phyloP scores from a whole-genome alignment of 1,140 invertebrate genomes.

The Tetramorium alpestre region DNA sequence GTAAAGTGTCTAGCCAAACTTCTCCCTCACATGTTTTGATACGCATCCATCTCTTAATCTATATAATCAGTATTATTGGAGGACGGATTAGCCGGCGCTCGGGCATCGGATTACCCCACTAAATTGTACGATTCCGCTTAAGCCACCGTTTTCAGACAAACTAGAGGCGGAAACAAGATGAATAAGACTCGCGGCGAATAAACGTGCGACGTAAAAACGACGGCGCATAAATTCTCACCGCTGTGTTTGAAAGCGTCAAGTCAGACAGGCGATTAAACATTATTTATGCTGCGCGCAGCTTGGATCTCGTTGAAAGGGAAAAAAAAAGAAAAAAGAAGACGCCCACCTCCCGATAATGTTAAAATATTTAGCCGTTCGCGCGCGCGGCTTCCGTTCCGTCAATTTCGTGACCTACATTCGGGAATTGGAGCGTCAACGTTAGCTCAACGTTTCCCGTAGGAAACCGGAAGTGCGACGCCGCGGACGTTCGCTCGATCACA shows the following conservation, averaged over 20 bases:
- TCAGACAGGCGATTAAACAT: slow-evolving; percentile 4
- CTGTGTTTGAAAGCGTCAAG: slow-evolving; percentile 18
- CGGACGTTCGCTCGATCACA: not conserved
- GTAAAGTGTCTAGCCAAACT: not conserved
- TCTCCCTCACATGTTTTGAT: not conserved
- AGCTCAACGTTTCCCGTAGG: not conserved
- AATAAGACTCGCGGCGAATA: not conserved
- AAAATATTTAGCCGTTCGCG: slow-evolving; percentile 30
- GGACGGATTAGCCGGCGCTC: slow-evolving; percentile 1
- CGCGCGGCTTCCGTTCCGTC: slow-evolving; percentile 12
- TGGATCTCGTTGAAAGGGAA: not conserved
- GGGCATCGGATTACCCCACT: slow-evolving; percentile 10
- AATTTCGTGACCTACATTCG: slow-evolving; percentile 35
- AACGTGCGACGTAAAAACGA: not conserved
- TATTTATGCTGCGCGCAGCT: not conserved
- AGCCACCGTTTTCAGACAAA: slow-evolving; percentile 23
- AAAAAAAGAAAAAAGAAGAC: not conserved
- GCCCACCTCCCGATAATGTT: not conserved
- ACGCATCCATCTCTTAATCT: not conserved
- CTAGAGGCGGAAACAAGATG: not conserved
- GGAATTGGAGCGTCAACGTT: slow-evolving; percentile 9
- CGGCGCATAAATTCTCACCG: not conserved
- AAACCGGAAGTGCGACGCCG: slow-evolving; percentile 9
- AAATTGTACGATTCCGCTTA: slow-evolving; percentile 37
- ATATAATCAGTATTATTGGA: not conserved